Conservation (phyloP, 2,797 vertebrate species). For the Nasua narica region DNA sequence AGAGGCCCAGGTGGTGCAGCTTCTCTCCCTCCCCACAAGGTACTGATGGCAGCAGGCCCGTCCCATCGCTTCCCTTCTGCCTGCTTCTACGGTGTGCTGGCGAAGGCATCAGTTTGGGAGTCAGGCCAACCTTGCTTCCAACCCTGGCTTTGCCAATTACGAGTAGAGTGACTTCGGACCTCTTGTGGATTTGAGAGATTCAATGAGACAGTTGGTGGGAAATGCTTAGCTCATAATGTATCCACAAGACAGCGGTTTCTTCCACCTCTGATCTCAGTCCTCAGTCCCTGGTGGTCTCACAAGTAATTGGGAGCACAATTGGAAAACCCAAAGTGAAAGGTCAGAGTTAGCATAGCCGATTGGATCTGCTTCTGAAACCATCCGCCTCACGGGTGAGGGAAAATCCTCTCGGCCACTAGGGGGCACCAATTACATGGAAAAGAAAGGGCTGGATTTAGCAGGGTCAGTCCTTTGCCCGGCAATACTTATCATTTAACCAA, state of each 20-base stretch:
- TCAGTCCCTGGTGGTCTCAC: neutral
- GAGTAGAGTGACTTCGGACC: neutral
- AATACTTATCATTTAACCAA: no score
- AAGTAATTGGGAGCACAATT: no score
- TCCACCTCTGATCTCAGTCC: no score
- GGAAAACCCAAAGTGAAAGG: neutral
- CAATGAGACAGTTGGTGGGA: neutral
- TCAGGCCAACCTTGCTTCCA: fast-evolving
- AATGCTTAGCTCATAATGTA: neutral
- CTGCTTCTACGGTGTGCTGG: fast-evolving
- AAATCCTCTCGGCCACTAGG: constrained; percentile 42
- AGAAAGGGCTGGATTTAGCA: neutral
- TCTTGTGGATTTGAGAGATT: neutral
- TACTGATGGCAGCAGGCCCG: fast-evolving
- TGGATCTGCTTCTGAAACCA: neutral
- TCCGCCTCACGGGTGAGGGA: neutral
- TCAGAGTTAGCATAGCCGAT: fast-evolving
- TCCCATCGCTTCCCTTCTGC: fast-evolving
- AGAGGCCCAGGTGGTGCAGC: no score
- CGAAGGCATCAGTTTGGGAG: fast-evolving
- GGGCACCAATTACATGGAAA: constrained; percentile 52
- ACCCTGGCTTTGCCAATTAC: neutral
- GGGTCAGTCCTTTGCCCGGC: fast-evolving
- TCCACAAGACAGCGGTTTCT: neutral
- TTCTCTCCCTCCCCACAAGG: fast-evolving